Conservation (phyloP, 2,797 vertebrate genomes). For the Myotis pilosus region DNA sequence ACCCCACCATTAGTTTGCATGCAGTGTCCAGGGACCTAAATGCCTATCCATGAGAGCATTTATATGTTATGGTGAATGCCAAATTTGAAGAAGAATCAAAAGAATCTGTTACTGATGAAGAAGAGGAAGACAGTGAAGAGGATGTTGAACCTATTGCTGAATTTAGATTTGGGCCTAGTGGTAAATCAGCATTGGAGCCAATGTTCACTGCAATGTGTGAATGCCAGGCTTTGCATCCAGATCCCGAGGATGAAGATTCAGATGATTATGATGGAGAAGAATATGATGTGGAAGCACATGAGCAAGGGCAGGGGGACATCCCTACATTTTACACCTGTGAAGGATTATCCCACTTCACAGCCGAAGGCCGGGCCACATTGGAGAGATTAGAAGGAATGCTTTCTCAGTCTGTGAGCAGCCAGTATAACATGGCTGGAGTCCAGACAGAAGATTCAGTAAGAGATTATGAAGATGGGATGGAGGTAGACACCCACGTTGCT, state of each 20-base stretch:
- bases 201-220: slow-evolving; percentile 98
- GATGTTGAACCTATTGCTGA: slow-evolving; percentile 90
- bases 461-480: slow-evolving; percentile 95
- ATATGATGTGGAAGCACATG: slow-evolving; percentile 94
- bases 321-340: slow-evolving; percentile 96
- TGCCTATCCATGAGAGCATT: slow-evolving; percentile 92
- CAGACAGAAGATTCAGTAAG: slow-evolving; percentile 88
- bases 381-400: slow-evolving; percentile 96
- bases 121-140: slow-evolving; percentile 85
- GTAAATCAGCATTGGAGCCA: slow-evolving; percentile 93
- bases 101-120: slow-evolving; percentile 87
- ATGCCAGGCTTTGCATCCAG: slow-evolving; percentile 96
- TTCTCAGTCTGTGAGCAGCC: slow-evolving; percentile 90
- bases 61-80: slow-evolving; percentile 97
- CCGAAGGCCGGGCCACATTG: slow-evolving; percentile 94
- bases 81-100: slow-evolving; percentile 88
- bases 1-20: slow-evolving; percentile 94
- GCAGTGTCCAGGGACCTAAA: slow-evolving; percentile 93
- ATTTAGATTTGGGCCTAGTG: slow-evolving; percentile 94
- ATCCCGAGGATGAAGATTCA: slow-evolving; percentile 93
- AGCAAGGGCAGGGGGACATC: slow-evolving; percentile 89
- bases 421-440: slow-evolving; percentile 97
- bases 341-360: slow-evolving; percentile 92
- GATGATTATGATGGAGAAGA: slow-evolving; percentile 97
- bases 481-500: slow-evolving; percentile 90